Evolutionary conservation across 1,140 invertebrate species (phyloP).

Genomic region (Schmidtea mediterranea): DNA sequence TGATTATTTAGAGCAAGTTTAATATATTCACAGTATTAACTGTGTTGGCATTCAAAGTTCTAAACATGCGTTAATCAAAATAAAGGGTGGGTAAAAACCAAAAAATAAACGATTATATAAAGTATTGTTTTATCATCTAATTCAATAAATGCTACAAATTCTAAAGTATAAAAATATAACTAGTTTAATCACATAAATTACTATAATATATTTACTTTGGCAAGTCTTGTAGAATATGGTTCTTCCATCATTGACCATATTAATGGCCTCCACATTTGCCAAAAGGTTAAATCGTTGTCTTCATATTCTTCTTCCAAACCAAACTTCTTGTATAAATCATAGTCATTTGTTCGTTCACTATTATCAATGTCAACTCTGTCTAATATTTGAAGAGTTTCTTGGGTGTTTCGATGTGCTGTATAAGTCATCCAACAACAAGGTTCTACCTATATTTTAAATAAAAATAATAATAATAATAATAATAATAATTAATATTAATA

Average conservation of each 20-base stretch:
- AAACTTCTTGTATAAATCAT: conserved; percentile 58
- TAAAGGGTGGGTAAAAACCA: too few relatives aligned
- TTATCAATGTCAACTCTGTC: conserved; percentile 70
- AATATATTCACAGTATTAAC: too few relatives aligned
- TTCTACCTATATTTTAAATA: conserved; percentile 59
- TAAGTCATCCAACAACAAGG: conserved; percentile 91
- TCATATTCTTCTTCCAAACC: conserved; percentile 58
- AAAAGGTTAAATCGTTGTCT: conserved; percentile 42
- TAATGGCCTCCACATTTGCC: conserved; percentile 49
- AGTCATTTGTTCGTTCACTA: conserved; percentile 44
- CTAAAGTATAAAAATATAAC: background rate
- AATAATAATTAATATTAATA: too few relatives aligned
- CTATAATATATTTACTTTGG: conserved; percentile 39
- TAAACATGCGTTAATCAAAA: too few relatives aligned
- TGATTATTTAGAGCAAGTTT: too few relatives aligned
- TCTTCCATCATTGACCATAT: conserved; percentile 70
- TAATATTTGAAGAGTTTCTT: conserved; percentile 75
- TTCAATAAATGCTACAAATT: background rate
- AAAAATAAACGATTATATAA: too few relatives aligned
- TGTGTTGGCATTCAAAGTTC: too few relatives aligned
- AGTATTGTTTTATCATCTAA: too few relatives aligned
- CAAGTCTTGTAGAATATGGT: conserved; percentile 51
- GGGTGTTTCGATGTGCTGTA: conserved; percentile 80
- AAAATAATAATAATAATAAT: too few relatives aligned
- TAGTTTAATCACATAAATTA: conserved; percentile 4